A percentile compares a stretch with the other conserved stretches of the same genome.
phyloP scores from a whole-genome alignment of 2,113 vertebrate species.

The Dunckerocampus dactyliophorus region DNA sequence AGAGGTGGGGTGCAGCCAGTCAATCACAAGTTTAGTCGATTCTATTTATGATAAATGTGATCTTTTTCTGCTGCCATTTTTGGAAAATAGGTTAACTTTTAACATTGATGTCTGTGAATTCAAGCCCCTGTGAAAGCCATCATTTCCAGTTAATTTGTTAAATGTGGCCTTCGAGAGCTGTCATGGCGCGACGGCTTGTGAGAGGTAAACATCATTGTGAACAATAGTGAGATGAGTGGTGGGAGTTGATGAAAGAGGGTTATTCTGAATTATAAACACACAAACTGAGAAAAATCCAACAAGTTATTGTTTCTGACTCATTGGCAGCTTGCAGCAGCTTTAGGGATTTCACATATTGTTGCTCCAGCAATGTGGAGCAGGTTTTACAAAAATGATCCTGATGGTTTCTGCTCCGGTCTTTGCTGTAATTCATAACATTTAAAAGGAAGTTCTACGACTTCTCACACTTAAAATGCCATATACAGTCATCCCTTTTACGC shows the following conservation, averaged over 20 bases:
- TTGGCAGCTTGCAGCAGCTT: constrained; percentile 31
- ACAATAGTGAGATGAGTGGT: constrained; percentile 35
- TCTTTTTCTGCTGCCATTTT: too few species aligned
- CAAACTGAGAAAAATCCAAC: constrained; percentile 16
- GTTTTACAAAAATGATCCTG: constrained; percentile 8
- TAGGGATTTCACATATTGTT: constrained; percentile 25
- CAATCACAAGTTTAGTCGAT: too few species aligned
- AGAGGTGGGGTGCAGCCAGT: too few species aligned
- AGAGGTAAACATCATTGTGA: constrained; percentile 35
- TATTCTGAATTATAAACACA: constrained; percentile 30
- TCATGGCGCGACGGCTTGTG: constrained; percentile 22
- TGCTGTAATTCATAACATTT: too few species aligned
- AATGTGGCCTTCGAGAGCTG: constrained; percentile 45
- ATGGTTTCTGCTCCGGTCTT: not conserved
- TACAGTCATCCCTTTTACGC: too few species aligned
- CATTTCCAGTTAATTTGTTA: constrained; percentile 48
- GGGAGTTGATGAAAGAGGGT: constrained; percentile 38
- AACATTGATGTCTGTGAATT: not conserved
- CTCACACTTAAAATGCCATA: too few species aligned
- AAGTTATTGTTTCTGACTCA: constrained; percentile 31
- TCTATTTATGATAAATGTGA: too few species aligned
- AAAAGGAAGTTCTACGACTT: too few species aligned
- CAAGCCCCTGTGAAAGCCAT: constrained; percentile 34
- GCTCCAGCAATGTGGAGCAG: not conserved
- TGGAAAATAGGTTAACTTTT: too few species aligned